Base-by-base conservation (phyloP, 37 sponge, comb jelly and placozoan species). In the Diacarnus erythraeanus region DNA sequence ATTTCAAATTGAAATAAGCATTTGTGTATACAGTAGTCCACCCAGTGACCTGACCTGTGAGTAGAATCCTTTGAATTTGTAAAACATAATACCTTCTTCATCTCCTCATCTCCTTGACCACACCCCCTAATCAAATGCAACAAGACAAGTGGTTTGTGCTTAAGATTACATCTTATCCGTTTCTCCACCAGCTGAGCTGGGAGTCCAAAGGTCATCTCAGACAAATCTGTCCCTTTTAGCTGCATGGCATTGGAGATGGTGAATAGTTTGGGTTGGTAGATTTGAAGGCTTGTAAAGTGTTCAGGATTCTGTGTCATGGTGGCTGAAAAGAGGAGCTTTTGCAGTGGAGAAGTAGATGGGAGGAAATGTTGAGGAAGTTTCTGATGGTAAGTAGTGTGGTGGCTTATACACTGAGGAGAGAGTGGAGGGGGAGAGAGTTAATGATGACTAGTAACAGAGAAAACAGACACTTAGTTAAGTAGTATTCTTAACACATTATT, bases 321-420 rank as follows among this genome's bases (percentile, higher is more conserved):
- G 25, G 99, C 99, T 12, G 99, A 98, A 76, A 98, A 96, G 31
- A 98, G 83, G 3, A 98, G 84, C 71, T 98, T 98, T 81, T 94
- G 97, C 3, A 93, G 38, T 5, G 78, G 47, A 17, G 74, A 74
- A 33, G 54, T 66, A 21, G 63, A 21, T 38, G 43, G 74, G 23
- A 2, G 47, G 12, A 47, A 12, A 47, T 47, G 66, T 30, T 65
- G 66, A 30, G 66, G 54, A 65, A 65, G 66, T 25, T 17, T 3
- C 17, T 10, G 18, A n/a, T n/a, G n/a, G n/a, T n/a, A n/a, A n/a
- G n/a, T n/a, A n/a, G n/a, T n/a, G n/a, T n/a, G n/a, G n/a, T n/a
- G n/a, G n/a, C n/a, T n/a, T n/a, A n/a, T n/a, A n/a, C n/a, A n/a
- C n/a, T n/a, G n/a, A n/a, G 59, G 26, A 36, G 47, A 57, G 3